Conservation (phyloP, 2,888 invertebrate species). For the Branchipolynoe longqiensis region DNA sequence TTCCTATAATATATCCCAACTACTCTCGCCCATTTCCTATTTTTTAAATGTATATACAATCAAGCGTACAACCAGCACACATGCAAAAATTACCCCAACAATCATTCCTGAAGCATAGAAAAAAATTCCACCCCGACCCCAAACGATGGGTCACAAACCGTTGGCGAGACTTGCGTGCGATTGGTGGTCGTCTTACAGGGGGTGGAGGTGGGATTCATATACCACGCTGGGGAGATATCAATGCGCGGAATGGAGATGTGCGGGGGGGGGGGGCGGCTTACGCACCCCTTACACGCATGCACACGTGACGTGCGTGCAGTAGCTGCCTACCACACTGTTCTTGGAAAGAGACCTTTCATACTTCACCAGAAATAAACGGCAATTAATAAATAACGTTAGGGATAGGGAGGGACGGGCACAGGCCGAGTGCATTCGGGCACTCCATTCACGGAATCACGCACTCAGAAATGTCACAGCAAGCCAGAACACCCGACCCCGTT, state of each 20-base stretch:
- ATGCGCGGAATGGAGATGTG: not conserved
- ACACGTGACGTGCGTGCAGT: not conserved
- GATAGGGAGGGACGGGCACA: not conserved
- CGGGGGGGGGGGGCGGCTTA: not conserved
- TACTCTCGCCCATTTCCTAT: not conserved
- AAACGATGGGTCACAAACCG: not conserved
- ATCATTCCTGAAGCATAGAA: no score
- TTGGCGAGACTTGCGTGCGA: not conserved
- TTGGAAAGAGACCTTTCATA: conserved; percentile 25
- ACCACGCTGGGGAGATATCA: not conserved
- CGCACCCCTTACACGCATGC: not conserved
- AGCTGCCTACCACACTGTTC: not conserved
- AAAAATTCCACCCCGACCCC: not conserved
- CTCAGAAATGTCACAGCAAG: not conserved
- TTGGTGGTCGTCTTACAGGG: no score
- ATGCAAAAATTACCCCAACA: not conserved
- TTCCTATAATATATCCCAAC: not conserved
- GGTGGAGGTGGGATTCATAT: no score
- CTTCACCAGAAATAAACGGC: conserved; percentile 40
- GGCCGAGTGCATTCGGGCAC: not conserved
- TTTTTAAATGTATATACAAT: conserved; percentile 11
- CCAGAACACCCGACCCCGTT: not conserved
- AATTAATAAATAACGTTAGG: conserved; percentile 33
- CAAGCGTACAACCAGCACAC: conserved; percentile 12
- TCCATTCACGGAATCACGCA: conserved; percentile 10